Percentiles rank a stretch among this genome's conserved stretches.
phyloP scores from a whole-genome alignment of 2,113 vertebrate species.

The Bagarius yarrelli region DNA sequence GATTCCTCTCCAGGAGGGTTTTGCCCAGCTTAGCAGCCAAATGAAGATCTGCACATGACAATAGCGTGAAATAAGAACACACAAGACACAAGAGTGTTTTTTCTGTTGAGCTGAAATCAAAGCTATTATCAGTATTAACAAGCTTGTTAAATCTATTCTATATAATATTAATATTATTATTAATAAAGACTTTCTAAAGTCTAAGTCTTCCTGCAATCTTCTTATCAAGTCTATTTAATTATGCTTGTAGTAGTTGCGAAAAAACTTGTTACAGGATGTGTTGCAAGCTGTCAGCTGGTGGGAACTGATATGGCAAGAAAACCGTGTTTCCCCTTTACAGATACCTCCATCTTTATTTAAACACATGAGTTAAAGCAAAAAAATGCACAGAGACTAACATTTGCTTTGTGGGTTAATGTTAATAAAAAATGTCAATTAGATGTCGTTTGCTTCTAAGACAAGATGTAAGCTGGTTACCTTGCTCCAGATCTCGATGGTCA shows the following conservation, averaged over 20 bases:
- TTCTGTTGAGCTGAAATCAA: not conserved
- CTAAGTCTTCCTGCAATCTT: not conserved
- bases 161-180: no score
- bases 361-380: no score
- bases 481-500: slow-evolving; percentile 73
- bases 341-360: not conserved
- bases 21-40: slow-evolving; percentile 96
- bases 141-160: no score
- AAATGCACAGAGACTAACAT: not conserved
- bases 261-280: slow-evolving; percentile 29
- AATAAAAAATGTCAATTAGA: not conserved
- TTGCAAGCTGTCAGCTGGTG: slow-evolving; percentile 3
- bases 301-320: slow-evolving; percentile 6
- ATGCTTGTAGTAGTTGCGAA: no score
- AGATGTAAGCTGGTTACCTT: slow-evolving; percentile 56
- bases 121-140: no score
- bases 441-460: not conserved
- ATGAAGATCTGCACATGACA: slow-evolving; percentile 81
- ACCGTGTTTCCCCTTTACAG: not conserved
- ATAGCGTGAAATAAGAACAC: not conserved
- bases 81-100: not conserved
- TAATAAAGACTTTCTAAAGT: no score
- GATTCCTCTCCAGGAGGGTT: slow-evolving; percentile 88
- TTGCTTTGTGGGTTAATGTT: no score
- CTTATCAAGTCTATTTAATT: not conserved